Percentiles rank a stretch among this genome's conserved stretches.
Conservation (phyloP, 2,797 vertebrate species). For the Morus bassanus region DNA sequence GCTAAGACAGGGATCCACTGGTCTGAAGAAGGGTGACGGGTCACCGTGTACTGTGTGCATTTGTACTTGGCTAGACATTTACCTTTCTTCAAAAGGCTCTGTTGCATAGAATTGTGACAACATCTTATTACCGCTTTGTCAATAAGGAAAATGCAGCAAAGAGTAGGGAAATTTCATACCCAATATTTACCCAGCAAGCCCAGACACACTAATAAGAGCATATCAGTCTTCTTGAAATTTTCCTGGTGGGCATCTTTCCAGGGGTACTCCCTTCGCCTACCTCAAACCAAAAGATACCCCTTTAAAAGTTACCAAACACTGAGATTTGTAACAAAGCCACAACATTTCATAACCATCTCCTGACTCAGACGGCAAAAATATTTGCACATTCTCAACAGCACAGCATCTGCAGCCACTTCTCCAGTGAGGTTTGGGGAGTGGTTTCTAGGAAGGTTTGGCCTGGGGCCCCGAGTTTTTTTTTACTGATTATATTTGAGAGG, state of each 20-base stretch:
- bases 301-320: neutral
- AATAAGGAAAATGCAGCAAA: neutral
- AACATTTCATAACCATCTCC: neutral
- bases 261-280: neutral
- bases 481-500: neutral
- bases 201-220: neutral
- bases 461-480: neutral
- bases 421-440: neutral
- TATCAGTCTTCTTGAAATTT: neutral
- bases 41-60: neutral
- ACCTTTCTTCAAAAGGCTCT: neutral
- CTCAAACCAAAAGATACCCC: neutral
- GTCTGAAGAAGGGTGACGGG: neutral
- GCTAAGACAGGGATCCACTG: neutral
- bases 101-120: neutral
- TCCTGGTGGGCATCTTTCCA: neutral
- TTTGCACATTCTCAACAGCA: neutral
- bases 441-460: neutral
- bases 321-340: neutral
- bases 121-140: neutral
- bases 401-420: neutral
- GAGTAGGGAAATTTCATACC: neutral
- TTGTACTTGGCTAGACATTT: neutral
- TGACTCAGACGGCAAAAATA: neutral
- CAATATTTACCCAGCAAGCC: neutral